A percentile compares a stretch with the other conserved stretches of the same genome.
Evolutionary conservation across 2,113 vertebrate genomes (phyloP).

Genomic region (Willisornis vidua): DNA sequence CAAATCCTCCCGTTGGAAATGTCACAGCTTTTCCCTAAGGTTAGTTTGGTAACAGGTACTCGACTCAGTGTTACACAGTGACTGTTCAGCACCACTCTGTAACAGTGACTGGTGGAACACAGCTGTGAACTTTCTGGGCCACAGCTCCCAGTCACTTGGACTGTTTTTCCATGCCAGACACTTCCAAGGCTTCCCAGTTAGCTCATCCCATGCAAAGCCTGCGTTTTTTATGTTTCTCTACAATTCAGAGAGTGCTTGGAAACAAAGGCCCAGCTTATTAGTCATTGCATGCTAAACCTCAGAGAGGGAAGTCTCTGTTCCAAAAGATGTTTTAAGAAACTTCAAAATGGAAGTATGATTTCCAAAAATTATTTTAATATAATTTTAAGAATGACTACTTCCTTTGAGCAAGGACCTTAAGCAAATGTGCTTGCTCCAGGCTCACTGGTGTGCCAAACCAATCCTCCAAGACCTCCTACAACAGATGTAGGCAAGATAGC

Average conservation of each 20-base stretch:
- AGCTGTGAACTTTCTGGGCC: neutral
- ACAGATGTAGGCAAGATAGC: neutral
- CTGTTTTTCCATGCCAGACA: neutral
- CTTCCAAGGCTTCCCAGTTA: neutral
- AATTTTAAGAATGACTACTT: neutral
- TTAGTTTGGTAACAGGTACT: slow-evolving; percentile 5
- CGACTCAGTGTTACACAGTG: neutral
- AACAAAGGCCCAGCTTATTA: neutral
- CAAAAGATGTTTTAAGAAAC: neutral
- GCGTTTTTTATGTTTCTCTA: neutral
- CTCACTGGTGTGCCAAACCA: neutral
- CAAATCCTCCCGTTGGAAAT: slow-evolving; percentile 15
- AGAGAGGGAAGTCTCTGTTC: neutral
- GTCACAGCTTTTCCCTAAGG: neutral
- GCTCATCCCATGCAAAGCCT: neutral
- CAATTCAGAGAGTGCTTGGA: neutral
- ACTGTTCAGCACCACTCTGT: neutral
- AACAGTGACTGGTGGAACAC: neutral
- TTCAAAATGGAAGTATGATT: neutral
- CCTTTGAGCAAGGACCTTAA: neutral
- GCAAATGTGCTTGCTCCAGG: neutral
- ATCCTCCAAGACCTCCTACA: neutral
- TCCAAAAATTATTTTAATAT: neutral
- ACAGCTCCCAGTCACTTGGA: neutral
- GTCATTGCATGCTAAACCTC: neutral